These are phyloP conservation scores for Papilio protenor DNA, from an alignment of 2,888 invertebrate species.

Conservation along the genomic window DNA sequence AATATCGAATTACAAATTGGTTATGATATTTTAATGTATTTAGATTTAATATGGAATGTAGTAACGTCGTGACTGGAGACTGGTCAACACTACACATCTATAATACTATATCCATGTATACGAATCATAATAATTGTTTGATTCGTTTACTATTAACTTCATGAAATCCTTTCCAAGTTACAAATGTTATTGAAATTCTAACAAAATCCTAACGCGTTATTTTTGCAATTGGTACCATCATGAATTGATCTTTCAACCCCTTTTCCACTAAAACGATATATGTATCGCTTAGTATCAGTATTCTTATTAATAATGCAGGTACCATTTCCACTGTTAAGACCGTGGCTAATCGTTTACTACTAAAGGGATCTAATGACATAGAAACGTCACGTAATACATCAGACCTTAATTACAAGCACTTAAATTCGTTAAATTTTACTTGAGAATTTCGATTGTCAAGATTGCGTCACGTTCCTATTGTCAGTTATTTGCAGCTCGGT, in stretches of 20 bases:
- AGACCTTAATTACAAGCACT: constrained; percentile 31
- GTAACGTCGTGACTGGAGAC: background rate
- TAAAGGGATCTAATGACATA: background rate
- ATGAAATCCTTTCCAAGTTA: too few species aligned
- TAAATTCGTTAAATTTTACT: constrained; percentile 40
- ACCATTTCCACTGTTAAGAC: background rate
- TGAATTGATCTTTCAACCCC: background rate
- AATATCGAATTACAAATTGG: background rate
- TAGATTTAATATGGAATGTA: background rate
- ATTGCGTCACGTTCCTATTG: constrained; percentile 42
- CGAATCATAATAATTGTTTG: too few species aligned
- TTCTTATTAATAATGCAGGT: background rate
- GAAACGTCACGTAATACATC: constrained; percentile 16
- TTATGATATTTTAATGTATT: background rate
- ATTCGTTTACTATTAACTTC: too few species aligned
- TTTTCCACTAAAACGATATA: background rate
- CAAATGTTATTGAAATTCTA: too few species aligned
- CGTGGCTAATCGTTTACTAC: background rate
- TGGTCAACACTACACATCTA: background rate
- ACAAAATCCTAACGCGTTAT: too few species aligned
- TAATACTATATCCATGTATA: background rate
- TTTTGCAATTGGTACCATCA: too few species aligned
- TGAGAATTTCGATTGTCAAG: constrained; percentile 28
- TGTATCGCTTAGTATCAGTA: too few species aligned
- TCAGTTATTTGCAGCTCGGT: constrained; percentile 41